Evolutionary conservation across 2,888 invertebrate genomes (phyloP), one percentile per base, ranked within the genome.

Genomic region (Temnothorax unifasciatus): DNA sequence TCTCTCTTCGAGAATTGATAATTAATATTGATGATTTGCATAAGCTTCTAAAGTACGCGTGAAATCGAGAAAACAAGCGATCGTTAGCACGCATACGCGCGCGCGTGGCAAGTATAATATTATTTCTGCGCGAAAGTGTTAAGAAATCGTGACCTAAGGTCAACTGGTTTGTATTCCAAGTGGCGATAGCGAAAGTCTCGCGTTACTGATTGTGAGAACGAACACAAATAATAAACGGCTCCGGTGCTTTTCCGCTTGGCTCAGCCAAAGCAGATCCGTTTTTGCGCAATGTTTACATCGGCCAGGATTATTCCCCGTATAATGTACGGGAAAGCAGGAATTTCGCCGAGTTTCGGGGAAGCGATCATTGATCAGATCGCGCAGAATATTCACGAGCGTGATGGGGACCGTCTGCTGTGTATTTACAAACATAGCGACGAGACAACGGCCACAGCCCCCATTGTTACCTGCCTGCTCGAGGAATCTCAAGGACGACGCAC

Each of bases 311-410:
- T 64, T 82, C 71, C 18, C 9, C 8, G 18, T 6, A 54, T 29
- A 41, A 47, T 18, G 64, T 47, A 52, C 77, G n/a, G 63, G 34
- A n/a, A 82, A 76, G 34, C 71, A 69, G 71, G 50, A 64, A 38
- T 44, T 25, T 29, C 61, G 63, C 76, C 76, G 82, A 85, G 83
- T 83, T 90, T 90, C 85, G 59, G 74, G 61, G 74, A 79, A 47
- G 21, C 81, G 83, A 15, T 59, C 87, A 88, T 88, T 89, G 90
- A 90, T 88, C 85, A 82, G 57, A 18, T 82, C 83, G 52, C 41
- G 47, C 21, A 29, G 21, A 11, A 44, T 82, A 66, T 87, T 88
- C 82, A 88, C 82, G 47, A 73, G 77, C 83, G 68, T 83, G 57
- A 87, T 63, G 59, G 71, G 71, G 71, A 47, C 29, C 71, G 44